Evolutionary conservation across 2,797 vertebrate species (phyloP).

Genomic region (Telmatherina bonti): DNA sequence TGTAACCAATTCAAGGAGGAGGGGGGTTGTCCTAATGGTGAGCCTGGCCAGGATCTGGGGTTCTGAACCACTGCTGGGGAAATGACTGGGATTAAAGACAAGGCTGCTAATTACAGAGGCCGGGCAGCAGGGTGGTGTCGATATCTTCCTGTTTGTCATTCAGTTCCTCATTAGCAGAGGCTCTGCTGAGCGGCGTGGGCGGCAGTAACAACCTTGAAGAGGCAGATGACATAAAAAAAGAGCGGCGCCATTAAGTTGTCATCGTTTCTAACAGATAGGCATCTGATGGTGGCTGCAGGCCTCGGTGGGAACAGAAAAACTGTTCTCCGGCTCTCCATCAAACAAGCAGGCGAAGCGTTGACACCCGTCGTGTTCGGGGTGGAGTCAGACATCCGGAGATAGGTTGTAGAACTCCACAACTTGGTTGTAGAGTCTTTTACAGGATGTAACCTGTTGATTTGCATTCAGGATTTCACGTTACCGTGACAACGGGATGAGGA

Average conservation of each 20-base stretch:
- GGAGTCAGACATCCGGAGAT: constrained; percentile 12
- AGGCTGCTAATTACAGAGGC: constrained; percentile 32
- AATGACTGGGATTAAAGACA: constrained; percentile 9
- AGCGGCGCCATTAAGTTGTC: constrained; percentile 64
- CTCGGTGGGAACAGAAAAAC: constrained; percentile 39
- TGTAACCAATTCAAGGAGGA: neutral
- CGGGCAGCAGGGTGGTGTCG: neutral
- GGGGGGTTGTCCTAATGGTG: no score
- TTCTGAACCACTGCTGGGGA: neutral
- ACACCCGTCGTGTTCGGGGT: constrained; percentile 15
- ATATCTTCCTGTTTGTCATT: constrained; percentile 43
- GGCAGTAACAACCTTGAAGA: constrained; percentile 56
- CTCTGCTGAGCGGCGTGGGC: constrained; percentile 23
- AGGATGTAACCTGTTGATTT: no score
- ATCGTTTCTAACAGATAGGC: constrained; percentile 57
- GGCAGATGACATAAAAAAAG: constrained; percentile 62
- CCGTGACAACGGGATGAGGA: neutral
- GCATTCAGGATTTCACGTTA: no score
- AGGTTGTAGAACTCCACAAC: neutral
- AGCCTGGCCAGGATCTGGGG: neutral
- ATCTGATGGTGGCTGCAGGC: constrained; percentile 53
- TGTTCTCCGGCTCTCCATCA: constrained; percentile 59
- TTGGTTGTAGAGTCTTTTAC: no score
- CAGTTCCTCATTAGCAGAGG: constrained; percentile 21
- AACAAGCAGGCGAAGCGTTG: constrained; percentile 44